These are phyloP conservation scores for Pachyseris speciosa DNA, from an alignment of 64 coral and sea anemone species.

Conservation along the genomic window DNA sequence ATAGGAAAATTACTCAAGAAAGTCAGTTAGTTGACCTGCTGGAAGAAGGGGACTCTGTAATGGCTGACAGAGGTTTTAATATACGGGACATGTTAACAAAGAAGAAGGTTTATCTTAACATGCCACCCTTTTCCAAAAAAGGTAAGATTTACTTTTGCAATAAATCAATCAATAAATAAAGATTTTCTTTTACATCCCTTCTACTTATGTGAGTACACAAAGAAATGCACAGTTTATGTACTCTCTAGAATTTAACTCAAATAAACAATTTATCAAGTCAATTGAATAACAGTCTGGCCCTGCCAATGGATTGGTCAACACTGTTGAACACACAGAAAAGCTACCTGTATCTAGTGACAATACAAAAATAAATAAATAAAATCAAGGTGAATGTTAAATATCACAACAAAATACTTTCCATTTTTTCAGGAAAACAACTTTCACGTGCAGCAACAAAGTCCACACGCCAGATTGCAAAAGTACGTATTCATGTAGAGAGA, in stretches of 20 bases:
- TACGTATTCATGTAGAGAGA: slow-evolving; percentile 66
- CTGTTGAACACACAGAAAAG: slow-evolving; percentile 2
- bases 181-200: background rate
- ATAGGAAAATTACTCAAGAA: slow-evolving; percentile 64
- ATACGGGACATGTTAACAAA: slow-evolving; percentile 47
- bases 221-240: background rate
- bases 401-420: background rate
- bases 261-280: background rate
- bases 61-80: slow-evolving; percentile 69
- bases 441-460: slow-evolving; percentile 57
- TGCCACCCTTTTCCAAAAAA: slow-evolving; percentile 58
- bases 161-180: slow-evolving; percentile 15
- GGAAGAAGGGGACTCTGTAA: slow-evolving; percentile 48
- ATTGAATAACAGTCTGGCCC: background rate
- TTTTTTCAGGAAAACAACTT: slow-evolving; percentile 65
- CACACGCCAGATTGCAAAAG: slow-evolving; percentile 50
- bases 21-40: slow-evolving; percentile 41
- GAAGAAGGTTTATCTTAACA: slow-evolving; percentile 68
- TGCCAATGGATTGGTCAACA: background rate
- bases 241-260: background rate
- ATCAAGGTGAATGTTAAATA: background rate
- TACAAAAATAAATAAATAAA: background rate
- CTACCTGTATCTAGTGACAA: slow-evolving; percentile 6
- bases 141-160: slow-evolving; percentile 6
- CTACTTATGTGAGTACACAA: background rate